Base-by-base conservation (phyloP, 2,888 invertebrate genomes). In the Hypena proboscidalis region DNA sequence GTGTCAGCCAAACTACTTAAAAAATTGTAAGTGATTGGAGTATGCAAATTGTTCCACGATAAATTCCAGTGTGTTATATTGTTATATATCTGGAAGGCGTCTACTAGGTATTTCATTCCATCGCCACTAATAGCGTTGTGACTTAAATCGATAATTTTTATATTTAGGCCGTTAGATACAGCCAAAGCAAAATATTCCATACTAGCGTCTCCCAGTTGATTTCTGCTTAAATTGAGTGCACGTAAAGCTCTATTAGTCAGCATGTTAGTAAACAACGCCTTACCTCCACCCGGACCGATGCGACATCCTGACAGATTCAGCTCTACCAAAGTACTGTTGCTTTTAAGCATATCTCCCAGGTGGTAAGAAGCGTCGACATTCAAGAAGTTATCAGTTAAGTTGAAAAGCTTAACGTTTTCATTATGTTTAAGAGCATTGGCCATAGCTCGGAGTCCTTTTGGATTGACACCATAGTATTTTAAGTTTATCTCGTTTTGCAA, bases 291-390 rank as follows among this genome's bases (percentile, higher is more conserved):
- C 0, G 57, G 2, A 6, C 70, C 67, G 8, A 77, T 73, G 4
- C 70, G 68, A 41, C 77, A 78, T 2, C 74, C 74, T 0, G 58
- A 11, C 20, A 78, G 33, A 23, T 56, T 65, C 3, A 78, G 42
- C 31, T 77, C 72, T 25, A 42, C 41, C 17, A 78, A 30, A 2
- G 62, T 67, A 2, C 8, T 36, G 25, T 78, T 78, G 2, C 45
- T 41, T 13, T n/a, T 36, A 6, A 77, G 40, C 68, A 74, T 70
- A 34, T 64, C 53, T 5, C 69, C 67, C 13, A 78, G 50, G 36
- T 76, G 77, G 33, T 58, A 77, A 41, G 72, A 75, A 1, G 71
- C 67, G 39, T 78, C 76, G 13, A 67, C 57, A 30, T 53, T 59
- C 2, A 78, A 52, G 35, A 69, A 70, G 36, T 71, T 76, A 4